Percentiles rank a stretch among this genome's conserved stretches.
Conservation (phyloP, 2,888 invertebrate species). For the Cistogaster globosa region DNA sequence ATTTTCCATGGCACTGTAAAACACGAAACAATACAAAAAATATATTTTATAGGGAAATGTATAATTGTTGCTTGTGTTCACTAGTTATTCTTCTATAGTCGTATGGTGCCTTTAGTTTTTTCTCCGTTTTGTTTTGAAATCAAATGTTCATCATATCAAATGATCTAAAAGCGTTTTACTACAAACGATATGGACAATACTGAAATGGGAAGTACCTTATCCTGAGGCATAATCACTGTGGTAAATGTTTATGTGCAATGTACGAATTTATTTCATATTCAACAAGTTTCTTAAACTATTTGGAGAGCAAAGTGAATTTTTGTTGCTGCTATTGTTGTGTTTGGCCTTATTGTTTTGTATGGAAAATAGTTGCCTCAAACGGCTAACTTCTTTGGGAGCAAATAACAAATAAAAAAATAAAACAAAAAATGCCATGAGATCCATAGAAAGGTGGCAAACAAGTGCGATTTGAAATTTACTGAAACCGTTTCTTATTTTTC, state of each 20-base stretch:
- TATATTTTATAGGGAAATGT: background rate
- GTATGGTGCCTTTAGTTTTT: constrained; percentile 18
- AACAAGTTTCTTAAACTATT: constrained; percentile 47
- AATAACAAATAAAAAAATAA: background rate
- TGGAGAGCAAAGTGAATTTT: constrained; percentile 58
- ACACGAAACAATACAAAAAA: background rate
- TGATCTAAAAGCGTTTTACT: constrained; percentile 70
- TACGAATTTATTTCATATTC: constrained; percentile 48
- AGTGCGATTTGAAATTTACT: constrained; percentile 66
- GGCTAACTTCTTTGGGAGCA: constrained; percentile 46
- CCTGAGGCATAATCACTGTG: constrained; percentile 67
- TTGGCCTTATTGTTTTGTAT: constrained; percentile 1
- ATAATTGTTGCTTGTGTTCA: background rate
- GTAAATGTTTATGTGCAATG: constrained; percentile 45
- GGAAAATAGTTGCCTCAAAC: constrained; percentile 30
- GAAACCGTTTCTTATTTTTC: constrained; percentile 35
- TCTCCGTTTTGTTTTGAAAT: constrained; percentile 24
- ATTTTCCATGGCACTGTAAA: background rate
- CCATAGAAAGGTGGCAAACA: constrained; percentile 69
- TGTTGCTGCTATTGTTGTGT: constrained; percentile 1
- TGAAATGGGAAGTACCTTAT: constrained; percentile 71
- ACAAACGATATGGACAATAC: constrained; percentile 69
- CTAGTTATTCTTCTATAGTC: constrained; percentile 18
- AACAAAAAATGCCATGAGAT: constrained; percentile 26
- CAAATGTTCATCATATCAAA: constrained; percentile 69